phyloP scores from a whole-genome alignment of 2,888 invertebrate genomes.

The Lasioglossum villosulum region DNA sequence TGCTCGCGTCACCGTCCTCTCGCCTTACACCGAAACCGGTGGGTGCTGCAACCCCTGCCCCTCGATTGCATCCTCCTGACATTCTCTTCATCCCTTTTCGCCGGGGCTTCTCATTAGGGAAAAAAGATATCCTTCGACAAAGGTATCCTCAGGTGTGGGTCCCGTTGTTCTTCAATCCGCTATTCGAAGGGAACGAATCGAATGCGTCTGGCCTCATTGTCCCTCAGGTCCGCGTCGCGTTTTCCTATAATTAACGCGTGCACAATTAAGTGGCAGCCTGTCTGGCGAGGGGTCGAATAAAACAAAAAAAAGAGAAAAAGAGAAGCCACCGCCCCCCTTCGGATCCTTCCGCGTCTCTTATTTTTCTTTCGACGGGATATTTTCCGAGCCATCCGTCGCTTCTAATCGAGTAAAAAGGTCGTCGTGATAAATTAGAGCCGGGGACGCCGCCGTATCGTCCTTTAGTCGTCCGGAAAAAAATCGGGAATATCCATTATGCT shows the following conservation, averaged over 20 bases:
- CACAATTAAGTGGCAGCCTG: constrained; percentile 52
- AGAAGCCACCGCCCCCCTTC: neutral
- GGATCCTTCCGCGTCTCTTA: neutral
- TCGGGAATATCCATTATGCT: constrained; percentile 51
- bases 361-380: constrained; percentile 4
- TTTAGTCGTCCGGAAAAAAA: constrained; percentile 26
- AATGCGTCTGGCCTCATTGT: constrained; percentile 53
- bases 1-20: constrained; percentile 46
- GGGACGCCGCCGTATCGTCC: neutral
- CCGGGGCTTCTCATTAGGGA: constrained; percentile 63
- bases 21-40: constrained; percentile 30
- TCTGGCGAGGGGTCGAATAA: constrained; percentile 3
- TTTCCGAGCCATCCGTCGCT: constrained; percentile 1
- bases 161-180: constrained; percentile 48
- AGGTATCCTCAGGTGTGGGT: constrained; percentile 51
- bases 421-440: constrained; percentile 33
- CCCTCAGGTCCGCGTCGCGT: constrained; percentile 28
- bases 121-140: constrained; percentile 63
- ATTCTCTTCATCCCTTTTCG: constrained; percentile 42
- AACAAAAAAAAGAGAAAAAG: neutral
- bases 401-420: constrained; percentile 33
- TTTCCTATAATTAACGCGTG: constrained; percentile 55
- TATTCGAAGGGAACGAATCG: constrained; percentile 48
- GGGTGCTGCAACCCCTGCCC: neutral
- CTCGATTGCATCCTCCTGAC: constrained; percentile 14